Percentiles rank a stretch among this genome's conserved stretches.
phyloP scores from a whole-genome alignment of 2,888 invertebrate species.

The Pteria penguin region DNA sequence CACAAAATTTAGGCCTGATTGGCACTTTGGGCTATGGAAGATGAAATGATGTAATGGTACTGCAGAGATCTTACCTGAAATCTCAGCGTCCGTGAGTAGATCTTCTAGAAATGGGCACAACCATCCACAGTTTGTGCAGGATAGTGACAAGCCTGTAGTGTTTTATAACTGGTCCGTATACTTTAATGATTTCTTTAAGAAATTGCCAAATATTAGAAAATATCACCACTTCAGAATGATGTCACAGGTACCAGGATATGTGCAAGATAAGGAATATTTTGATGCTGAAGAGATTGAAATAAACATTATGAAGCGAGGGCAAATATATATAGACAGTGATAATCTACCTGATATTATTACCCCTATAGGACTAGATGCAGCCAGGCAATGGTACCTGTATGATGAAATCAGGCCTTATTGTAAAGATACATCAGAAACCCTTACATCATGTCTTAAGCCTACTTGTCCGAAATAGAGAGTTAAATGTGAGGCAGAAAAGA shows the following conservation, averaged over 20 bases:
- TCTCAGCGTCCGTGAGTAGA: conserved; percentile 16
- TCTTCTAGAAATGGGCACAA: conserved; percentile 36
- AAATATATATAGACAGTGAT: too few relatives aligned
- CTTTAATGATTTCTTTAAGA: not conserved
- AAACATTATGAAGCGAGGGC: not conserved
- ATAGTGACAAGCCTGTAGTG: conserved; percentile 21
- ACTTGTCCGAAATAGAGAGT: not conserved
- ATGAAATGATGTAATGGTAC: too few relatives aligned
- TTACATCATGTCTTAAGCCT: conserved; percentile 1
- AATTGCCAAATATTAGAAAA: not conserved
- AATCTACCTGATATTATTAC: not conserved
- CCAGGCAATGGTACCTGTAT: too few relatives aligned
- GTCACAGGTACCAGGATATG: not conserved
- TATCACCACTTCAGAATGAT: conserved; percentile 5
- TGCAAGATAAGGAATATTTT: too few relatives aligned
- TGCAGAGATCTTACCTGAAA: conserved; percentile 20
- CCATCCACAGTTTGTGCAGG: conserved; percentile 25
- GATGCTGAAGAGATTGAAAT: not conserved
- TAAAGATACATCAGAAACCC: not conserved
- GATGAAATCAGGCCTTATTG: not conserved
- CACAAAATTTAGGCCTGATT: not conserved
- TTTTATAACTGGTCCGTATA: too few relatives aligned
- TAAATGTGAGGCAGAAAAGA: not conserved
- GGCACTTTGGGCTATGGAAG: not conserved
- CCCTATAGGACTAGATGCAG: conserved; percentile 4